phyloP scores from a whole-genome alignment of 92 coral and sea anemone species.

The Umimayanthus chanpuru region DNA sequence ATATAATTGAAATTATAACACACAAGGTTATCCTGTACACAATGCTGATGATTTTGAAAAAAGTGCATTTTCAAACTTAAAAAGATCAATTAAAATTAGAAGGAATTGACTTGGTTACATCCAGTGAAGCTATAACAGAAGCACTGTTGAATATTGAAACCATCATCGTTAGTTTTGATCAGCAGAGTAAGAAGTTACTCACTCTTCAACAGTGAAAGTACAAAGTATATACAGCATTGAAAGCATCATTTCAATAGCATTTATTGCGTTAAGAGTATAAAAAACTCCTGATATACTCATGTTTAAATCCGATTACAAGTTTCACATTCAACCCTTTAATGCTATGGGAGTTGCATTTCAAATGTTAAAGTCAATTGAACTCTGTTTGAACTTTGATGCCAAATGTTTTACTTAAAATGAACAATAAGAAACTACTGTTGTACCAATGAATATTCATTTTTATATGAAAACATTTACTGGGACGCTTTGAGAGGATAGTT shows the following conservation, averaged over 20 bases:
- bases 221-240: conserved; percentile 8
- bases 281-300: conserved; percentile 9
- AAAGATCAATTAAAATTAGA: background rate
- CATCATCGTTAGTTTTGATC: conserved; percentile 19
- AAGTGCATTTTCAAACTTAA: background rate
- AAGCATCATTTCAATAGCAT: conserved; percentile 12
- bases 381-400: conserved; percentile 12
- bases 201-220: conserved; percentile 4
- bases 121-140: conserved; percentile 23
- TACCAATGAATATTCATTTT: conserved; percentile 14
- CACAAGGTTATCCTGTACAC: background rate
- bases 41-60: background rate
- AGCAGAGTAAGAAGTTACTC: conserved; percentile 17
- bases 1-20: background rate
- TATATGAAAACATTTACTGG: background rate
- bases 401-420: conserved; percentile 19
- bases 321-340: conserved; percentile 16
- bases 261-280: conserved; percentile 3
- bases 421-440: conserved; percentile 22
- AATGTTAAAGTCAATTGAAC: conserved; percentile 17
- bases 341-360: conserved; percentile 20
- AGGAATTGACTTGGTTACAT: conserved; percentile 15
- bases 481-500: background rate
- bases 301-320: conserved; percentile 8
- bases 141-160: conserved; percentile 6